Conservation (phyloP, 2,888 invertebrate genomes). For the Oegoconia quadripuncta region DNA sequence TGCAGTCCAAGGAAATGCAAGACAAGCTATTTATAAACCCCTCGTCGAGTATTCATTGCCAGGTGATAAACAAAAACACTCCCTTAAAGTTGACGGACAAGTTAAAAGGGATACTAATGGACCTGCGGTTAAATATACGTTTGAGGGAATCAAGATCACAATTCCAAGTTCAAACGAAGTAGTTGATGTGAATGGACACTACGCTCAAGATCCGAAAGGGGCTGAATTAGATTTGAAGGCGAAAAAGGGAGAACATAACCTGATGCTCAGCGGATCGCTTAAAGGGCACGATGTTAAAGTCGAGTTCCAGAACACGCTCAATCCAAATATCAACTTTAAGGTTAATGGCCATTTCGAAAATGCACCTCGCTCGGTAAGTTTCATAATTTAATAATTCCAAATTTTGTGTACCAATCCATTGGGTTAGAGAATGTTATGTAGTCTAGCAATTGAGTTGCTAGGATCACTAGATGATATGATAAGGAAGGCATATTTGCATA, state of each 20-base stretch:
- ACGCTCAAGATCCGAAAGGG: slow-evolving; percentile 51
- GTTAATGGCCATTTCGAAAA: slow-evolving; percentile 76
- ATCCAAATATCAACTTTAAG: slow-evolving; percentile 80
- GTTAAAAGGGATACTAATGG: slow-evolving; percentile 49
- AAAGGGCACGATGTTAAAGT: slow-evolving; percentile 63
- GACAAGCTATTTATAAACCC: slow-evolving; percentile 81
- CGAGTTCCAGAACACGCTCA: slow-evolving; percentile 78
- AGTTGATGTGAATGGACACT: slow-evolving; percentile 72
- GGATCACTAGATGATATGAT: too few species aligned
- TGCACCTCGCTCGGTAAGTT: slow-evolving; percentile 49
- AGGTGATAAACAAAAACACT: slow-evolving; percentile 60
- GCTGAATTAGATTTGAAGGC: slow-evolving; percentile 73
- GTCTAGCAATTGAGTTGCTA: too few species aligned
- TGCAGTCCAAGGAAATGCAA: slow-evolving; percentile 74
- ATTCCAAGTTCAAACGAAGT: slow-evolving; percentile 54
- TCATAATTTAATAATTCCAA: neutral
- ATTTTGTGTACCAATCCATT: neutral
- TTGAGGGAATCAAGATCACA: slow-evolving; percentile 77
- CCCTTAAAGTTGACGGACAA: slow-evolving; percentile 76
- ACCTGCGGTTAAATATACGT: slow-evolving; percentile 69
- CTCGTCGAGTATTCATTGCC: slow-evolving; percentile 83
- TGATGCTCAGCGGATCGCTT: slow-evolving; percentile 67
- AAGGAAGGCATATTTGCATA: too few species aligned
- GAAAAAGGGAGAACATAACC: slow-evolving; percentile 62
- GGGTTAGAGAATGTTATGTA: too few species aligned